phyloP scores from a whole-genome alignment of 1,140 invertebrate species.

The Drosophila equinoxialis region DNA sequence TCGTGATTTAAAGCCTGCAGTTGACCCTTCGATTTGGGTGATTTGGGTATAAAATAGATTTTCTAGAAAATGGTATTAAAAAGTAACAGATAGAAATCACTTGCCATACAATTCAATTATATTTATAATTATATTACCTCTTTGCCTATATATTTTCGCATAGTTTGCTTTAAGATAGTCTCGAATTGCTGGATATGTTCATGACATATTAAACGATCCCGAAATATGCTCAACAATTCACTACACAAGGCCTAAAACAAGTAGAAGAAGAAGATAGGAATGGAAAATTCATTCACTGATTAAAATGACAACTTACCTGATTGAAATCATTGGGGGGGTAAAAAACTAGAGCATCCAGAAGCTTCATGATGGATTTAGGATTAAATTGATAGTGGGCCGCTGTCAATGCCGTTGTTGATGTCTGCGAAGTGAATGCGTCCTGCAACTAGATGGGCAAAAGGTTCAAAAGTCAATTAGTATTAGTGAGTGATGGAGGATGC shows the following conservation, averaged over 20 bases:
- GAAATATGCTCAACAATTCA: constrained; percentile 91
- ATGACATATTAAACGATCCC: constrained; percentile 88
- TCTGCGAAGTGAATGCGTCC: constrained; percentile 44
- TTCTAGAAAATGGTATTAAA: constrained; percentile 46
- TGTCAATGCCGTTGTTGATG: constrained; percentile 26
- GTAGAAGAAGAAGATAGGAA: neutral
- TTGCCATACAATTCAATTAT: neutral
- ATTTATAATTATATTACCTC: constrained; percentile 45
- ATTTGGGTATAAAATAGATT: constrained; percentile 74
- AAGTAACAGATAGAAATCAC: neutral
- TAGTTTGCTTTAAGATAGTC: constrained; percentile 85
- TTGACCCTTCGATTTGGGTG: constrained; percentile 50
- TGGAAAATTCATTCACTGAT: too few relatives aligned
- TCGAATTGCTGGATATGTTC: constrained; percentile 89
- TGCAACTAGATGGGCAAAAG: constrained; percentile 51
- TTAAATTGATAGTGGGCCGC: constrained; percentile 79
- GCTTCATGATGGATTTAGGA: constrained; percentile 80
- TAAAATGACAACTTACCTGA: constrained; percentile 53
- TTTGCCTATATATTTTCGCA: constrained; percentile 84
- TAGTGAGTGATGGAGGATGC: too few relatives aligned
- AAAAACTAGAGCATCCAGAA: constrained; percentile 62
- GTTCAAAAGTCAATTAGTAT: constrained; percentile 41
- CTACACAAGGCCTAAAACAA: constrained; percentile 86
- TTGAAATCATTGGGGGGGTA: constrained; percentile 75
- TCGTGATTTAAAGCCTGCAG: constrained; percentile 65